A percentile compares a stretch with the other conserved stretches of the same genome.
phyloP scores from a whole-genome alignment of 2,797 vertebrate genomes.

The Delichon dasypus region DNA sequence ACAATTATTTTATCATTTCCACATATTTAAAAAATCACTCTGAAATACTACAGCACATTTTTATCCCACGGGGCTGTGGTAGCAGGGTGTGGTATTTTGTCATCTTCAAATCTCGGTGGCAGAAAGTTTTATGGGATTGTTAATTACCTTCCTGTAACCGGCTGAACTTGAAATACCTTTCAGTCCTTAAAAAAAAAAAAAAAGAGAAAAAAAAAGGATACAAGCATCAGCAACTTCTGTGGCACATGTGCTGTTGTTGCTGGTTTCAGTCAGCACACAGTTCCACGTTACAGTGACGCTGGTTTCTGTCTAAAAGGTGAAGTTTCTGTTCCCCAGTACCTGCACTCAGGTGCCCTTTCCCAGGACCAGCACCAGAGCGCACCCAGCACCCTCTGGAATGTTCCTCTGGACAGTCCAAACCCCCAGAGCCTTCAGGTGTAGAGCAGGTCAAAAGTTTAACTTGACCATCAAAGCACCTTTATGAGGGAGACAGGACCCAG shows the following conservation, averaged over 20 bases:
- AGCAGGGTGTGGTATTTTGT: neutral
- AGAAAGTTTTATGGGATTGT: rapidly evolving
- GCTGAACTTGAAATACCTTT: neutral
- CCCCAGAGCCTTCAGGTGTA: neutral
- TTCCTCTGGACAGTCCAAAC: neutral
- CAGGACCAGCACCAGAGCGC: neutral
- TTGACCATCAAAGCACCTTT: neutral
- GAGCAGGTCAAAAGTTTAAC: slow-evolving; percentile 11
- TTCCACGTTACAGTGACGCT: neutral
- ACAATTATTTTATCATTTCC: slow-evolving; percentile 7
- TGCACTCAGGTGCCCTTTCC: neutral
- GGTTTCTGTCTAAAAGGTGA: neutral
- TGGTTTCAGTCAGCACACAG: neutral
- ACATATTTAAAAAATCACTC: neutral
- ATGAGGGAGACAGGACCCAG: neutral
- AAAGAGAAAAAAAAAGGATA: neutral
- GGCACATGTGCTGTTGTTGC: neutral
- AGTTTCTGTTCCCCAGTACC: neutral
- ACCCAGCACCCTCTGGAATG: neutral
- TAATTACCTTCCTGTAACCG: neutral
- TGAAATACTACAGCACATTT: neutral
- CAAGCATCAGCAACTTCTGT: neutral
- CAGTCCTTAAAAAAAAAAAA: neutral
- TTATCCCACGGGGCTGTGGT: neutral
- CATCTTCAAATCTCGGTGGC: neutral